Conservation (phyloP, 2,888 invertebrate genomes). For the Elaeidobius kamerunicus region DNA sequence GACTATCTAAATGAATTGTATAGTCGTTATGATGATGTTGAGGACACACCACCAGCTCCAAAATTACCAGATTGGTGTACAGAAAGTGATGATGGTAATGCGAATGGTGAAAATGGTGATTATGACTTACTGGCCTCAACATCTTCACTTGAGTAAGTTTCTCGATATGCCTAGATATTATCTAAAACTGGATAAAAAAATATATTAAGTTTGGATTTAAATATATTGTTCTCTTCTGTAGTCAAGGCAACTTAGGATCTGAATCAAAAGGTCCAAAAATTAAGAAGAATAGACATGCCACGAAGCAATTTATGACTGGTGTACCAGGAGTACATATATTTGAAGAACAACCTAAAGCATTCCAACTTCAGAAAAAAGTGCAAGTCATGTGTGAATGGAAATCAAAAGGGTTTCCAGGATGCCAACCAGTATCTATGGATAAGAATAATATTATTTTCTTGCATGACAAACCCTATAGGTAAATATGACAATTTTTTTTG, state of each 20-base stretch:
- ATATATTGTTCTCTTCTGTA: slow-evolving; percentile 6
- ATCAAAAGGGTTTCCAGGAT: slow-evolving; percentile 85
- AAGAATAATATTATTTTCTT: slow-evolving; percentile 72
- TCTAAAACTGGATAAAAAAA: no score
- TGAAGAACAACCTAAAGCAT: slow-evolving; percentile 55
- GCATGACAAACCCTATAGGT: slow-evolving; percentile 71
- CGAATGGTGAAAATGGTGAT: slow-evolving; percentile 33
- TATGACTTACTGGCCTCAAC: slow-evolving; percentile 34
- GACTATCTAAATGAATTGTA: slow-evolving; percentile 91
- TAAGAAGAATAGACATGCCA: slow-evolving; percentile 44
- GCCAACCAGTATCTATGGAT: slow-evolving; percentile 98
- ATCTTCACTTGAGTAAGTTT: slow-evolving; percentile 28
- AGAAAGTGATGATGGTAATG: slow-evolving; percentile 48
- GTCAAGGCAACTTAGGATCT: slow-evolving; percentile 12
- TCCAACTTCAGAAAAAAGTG: slow-evolving; percentile 66
- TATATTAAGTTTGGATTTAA: no score
- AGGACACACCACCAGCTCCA: slow-evolving; percentile 71
- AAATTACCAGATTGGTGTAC: slow-evolving; percentile 84
- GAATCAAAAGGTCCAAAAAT: slow-evolving; percentile 12
- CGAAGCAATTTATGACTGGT: slow-evolving; percentile 75
- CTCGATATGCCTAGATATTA: not conserved
- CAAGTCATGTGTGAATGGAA: slow-evolving; percentile 82
- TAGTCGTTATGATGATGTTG: slow-evolving; percentile 71
- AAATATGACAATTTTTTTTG: slow-evolving; percentile 4
- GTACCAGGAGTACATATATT: slow-evolving; percentile 76